Evolutionary conservation across 2,113 vertebrate genomes (phyloP), one percentile per base, ranked within the genome.

Genomic region (Sporophila hypoxantha): DNA sequence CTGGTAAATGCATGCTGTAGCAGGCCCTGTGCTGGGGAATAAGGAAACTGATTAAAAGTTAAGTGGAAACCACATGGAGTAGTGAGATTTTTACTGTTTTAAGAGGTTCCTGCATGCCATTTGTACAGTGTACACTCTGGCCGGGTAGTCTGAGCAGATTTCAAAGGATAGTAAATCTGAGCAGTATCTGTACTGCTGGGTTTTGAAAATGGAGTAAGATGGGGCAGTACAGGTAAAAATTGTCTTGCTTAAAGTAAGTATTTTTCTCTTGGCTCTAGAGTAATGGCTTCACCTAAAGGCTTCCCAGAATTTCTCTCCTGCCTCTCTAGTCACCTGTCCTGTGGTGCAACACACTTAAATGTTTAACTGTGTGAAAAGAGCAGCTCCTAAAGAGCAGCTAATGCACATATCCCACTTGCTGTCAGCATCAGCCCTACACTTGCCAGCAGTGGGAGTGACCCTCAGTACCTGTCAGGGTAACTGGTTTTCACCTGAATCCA

Each of bases 341-440:
- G 26, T 2, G 4, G 39, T 67, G 42, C 46, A 39, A 50, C 25
- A 60, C 6, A 37, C 37, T 37, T 37, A 37, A 37, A 37, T 37
- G 37, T 37, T 37, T 37, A 37, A 37, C 10, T 53, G 3, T 17
- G 32, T 65, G 49, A 59, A 77, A 44, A 49, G 47, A 59, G 70
- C 36, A 49, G 49, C 22, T 86, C 25, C 86, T 67, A 3, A 60
- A 44, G 32, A 85, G 16, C 37, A 66, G 6, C 19, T 64, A 12
- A 34, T 49, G 47, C 20, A 30, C 14, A 0, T 53, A 29, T 4
- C 9, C 22, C 0, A 0, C 32, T 46, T 1, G 2, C 75, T 74
- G 37, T 52, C 5, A 3, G 34, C 3, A 3, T 20, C 0, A 1
- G 32, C 14, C 6, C 12, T 62, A 32, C 15, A 3, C 17, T 80